A percentile compares a stretch with the other conserved stretches of the same genome.
Conservation (phyloP, 2,113 vertebrate species). For the Alces alces region DNA sequence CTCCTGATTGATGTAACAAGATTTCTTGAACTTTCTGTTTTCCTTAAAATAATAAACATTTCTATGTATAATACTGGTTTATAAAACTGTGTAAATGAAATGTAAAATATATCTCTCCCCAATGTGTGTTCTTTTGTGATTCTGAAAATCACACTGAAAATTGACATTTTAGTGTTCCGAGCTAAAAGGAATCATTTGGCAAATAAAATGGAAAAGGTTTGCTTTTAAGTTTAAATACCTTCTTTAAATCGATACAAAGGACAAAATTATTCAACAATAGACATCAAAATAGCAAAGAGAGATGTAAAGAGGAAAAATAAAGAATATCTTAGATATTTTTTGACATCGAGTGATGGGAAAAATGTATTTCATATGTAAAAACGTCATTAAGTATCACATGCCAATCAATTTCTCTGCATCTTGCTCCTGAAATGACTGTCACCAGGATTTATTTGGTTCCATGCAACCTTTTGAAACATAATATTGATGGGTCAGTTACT, state of each 20-base stretch:
- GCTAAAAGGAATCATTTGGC: neutral
- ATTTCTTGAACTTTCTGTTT: neutral
- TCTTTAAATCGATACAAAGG: neutral
- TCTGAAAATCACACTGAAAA: neutral
- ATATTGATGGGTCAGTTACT: neutral
- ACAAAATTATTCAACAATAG: neutral
- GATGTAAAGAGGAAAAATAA: neutral
- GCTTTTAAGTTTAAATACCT: neutral
- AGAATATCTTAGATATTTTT: neutral
- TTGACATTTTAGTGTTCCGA: neutral
- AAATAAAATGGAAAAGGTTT: neutral
- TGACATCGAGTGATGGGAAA: neutral
- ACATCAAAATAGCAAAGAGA: neutral
- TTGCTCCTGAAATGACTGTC: neutral
- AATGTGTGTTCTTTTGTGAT: neutral
- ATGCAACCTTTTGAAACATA: neutral
- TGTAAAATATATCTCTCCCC: neutral
- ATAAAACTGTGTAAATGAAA: neutral
- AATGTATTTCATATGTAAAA: neutral
- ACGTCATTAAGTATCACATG: neutral
- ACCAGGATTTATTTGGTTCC: neutral
- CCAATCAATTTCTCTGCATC: neutral
- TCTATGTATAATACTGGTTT: neutral
- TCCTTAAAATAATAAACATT: neutral
- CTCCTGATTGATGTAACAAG: neutral